phyloP scores from a whole-genome alignment of 2,113 vertebrate genomes.

The Dicrurus megarhynchus region DNA sequence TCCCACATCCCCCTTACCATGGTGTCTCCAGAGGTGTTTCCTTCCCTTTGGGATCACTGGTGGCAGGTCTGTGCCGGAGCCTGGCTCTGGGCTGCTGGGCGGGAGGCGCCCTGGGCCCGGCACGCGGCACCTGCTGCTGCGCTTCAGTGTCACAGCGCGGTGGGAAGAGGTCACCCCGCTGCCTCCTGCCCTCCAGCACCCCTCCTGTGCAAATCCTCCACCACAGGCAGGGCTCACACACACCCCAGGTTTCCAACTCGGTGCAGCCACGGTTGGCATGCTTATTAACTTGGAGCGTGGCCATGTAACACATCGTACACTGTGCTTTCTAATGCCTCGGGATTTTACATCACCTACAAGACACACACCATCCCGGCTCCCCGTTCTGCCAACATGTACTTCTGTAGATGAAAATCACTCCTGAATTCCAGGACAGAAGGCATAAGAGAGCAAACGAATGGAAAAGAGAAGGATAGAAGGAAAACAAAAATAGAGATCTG shows the following conservation, averaged over 20 bases:
- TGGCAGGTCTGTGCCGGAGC: slow-evolving; percentile 10
- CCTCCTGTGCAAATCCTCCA: background rate
- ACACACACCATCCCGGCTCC: background rate
- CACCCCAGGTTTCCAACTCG: background rate
- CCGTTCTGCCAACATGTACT: background rate
- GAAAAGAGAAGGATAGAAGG: background rate
- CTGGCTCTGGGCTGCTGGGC: background rate
- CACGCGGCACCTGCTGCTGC: slow-evolving; percentile 34
- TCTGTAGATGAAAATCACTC: background rate
- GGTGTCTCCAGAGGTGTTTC: background rate
- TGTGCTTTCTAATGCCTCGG: background rate
- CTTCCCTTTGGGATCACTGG: background rate
- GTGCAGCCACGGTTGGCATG: rapidly evolving
- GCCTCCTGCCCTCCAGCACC: background rate
- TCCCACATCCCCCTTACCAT: slow-evolving; percentile 50
- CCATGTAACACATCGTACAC: rapidly evolving
- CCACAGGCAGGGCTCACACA: background rate
- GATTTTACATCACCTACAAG: background rate
- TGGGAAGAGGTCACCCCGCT: background rate
- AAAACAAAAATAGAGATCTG: background rate
- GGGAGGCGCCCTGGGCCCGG: background rate
- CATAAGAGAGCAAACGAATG: background rate
- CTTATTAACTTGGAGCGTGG: rapidly evolving
- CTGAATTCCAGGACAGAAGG: background rate
- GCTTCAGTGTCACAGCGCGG: slow-evolving; percentile 50